Percentiles rank a stretch among this genome's conserved stretches.
phyloP scores from a whole-genome alignment of 1,140 invertebrate genomes.

The Pemphigus obesinymphae region DNA sequence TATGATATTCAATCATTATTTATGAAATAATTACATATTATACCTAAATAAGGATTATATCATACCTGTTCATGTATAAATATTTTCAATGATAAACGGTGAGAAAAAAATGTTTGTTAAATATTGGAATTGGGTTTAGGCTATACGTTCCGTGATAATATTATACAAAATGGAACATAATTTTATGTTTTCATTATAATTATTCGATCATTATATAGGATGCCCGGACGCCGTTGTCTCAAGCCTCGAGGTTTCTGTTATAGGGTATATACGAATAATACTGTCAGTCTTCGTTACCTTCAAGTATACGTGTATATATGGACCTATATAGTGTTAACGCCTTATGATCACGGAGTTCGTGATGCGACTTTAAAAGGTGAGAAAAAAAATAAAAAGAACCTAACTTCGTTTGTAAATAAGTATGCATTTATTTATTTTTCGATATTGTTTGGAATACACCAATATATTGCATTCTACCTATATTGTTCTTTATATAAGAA shows the following conservation, averaged over 20 bases:
- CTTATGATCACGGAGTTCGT: constrained; percentile 5
- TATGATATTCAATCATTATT: neutral
- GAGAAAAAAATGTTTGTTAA: neutral
- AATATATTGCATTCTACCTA: neutral
- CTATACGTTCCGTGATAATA: neutral
- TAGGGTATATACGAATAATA: neutral
- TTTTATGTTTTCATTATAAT: constrained; percentile 10
- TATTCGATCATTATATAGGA: constrained; percentile 19
- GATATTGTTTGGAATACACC: neutral
- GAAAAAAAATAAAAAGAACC: neutral
- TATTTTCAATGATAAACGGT: neutral
- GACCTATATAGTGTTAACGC: neutral
- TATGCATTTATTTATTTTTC: neutral
- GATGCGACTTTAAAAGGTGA: neutral
- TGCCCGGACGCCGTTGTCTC: neutral
- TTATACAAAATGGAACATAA: neutral
- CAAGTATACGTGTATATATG: no score
- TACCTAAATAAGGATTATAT: no score
- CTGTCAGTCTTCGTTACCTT: constrained; percentile 27
- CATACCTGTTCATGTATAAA: no score
- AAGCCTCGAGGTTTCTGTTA: neutral
- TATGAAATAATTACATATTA: neutral
- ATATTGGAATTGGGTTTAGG: neutral
- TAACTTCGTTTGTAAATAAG: neutral
- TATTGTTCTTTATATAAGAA: neutral